A percentile compares a stretch with the other conserved stretches of the same genome.
Conservation (phyloP, 2,113 vertebrate genomes). For the Dendrocopos noguchii region DNA sequence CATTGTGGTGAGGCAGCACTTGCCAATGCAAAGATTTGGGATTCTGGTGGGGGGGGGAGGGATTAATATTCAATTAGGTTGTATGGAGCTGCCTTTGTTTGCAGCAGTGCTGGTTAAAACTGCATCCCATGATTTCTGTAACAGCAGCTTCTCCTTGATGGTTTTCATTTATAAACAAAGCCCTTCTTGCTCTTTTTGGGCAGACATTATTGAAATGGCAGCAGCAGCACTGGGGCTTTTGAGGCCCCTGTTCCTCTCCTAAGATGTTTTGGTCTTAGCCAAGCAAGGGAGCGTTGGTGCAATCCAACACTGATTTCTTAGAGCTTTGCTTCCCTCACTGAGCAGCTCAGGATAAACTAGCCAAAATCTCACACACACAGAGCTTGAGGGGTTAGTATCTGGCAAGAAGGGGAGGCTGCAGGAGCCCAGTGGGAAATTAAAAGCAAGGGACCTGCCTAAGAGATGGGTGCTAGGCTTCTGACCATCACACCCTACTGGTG, state of each 20-base stretch:
- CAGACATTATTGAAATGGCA: not conserved
- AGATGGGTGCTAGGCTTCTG: not conserved
- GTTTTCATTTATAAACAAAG: not conserved
- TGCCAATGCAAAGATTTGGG: conserved; percentile 16
- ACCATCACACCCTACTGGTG: accelerated
- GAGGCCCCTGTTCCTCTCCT: not conserved
- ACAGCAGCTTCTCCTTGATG: not conserved
- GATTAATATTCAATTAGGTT: conserved; percentile 14
- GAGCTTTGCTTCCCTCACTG: not conserved
- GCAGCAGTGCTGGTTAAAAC: not conserved
- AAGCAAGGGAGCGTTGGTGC: not conserved
- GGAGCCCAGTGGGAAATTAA: not conserved
- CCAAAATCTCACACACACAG: not conserved
- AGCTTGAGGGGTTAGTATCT: not conserved
- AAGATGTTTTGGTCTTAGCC: not conserved
- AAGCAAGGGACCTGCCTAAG: not conserved
- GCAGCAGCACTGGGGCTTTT: not conserved
- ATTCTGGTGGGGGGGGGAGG: not conserved
- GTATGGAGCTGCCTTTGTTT: not conserved
- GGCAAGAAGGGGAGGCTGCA: not conserved
- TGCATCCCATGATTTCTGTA: not conserved
- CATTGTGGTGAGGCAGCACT: not conserved
- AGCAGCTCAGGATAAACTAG: not conserved
- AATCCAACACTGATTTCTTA: not conserved
- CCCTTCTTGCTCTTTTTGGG: not conserved